Conservation (phyloP, 2,888 invertebrate species). For the Alentia gelatinosa region DNA sequence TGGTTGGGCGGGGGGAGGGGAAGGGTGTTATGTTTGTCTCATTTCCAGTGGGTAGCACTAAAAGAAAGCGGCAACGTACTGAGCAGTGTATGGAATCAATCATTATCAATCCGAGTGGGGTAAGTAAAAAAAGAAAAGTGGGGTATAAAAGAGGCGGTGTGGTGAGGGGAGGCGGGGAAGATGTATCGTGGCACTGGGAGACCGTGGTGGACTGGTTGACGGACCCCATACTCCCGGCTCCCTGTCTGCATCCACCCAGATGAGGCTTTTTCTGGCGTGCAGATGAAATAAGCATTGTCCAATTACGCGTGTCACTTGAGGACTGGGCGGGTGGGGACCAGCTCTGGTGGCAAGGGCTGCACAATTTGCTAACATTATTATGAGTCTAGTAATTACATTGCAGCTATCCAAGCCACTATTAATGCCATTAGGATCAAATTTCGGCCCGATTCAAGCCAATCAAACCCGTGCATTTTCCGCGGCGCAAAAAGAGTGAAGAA, state of each 20-base stretch:
- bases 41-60: too few relatives aligned
- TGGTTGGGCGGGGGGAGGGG: too few relatives aligned
- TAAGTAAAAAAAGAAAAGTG: background rate
- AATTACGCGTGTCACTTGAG: conserved; percentile 36
- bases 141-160: background rate
- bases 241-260: background rate
- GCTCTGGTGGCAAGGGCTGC: background rate
- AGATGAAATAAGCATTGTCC: conserved; percentile 45
- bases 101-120: background rate
- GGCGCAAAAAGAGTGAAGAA: background rate
- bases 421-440: conserved; percentile 46
- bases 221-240: background rate
- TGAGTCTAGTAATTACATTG: conserved; percentile 36
- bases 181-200: background rate
- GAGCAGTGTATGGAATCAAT: background rate
- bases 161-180: background rate
- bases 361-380: conserved; percentile 29
- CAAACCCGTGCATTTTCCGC: conserved; percentile 35
- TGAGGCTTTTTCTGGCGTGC: background rate
- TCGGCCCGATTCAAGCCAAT: conserved; percentile 42
- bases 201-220: background rate
- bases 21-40: too few relatives aligned
- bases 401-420: conserved; percentile 28
- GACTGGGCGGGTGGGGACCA: background rate
- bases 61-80: background rate